Base-by-base conservation (phyloP, 2,797 vertebrate species). In the Poeciliopsis gracilis region DNA sequence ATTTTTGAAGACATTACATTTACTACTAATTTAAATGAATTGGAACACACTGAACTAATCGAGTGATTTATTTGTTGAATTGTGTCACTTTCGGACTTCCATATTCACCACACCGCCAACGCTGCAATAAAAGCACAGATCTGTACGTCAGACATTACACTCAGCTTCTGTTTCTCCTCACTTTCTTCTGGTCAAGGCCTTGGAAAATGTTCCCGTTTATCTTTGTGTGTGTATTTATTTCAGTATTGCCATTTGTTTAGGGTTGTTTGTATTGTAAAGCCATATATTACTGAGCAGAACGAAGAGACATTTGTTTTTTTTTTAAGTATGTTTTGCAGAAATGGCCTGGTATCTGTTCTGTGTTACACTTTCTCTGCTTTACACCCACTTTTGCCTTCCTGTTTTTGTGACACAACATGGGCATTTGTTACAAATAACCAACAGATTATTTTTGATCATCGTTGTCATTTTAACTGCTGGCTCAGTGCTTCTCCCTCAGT, bases 141-240 rank as follows among this genome's bases (percentile, higher is more conserved):
- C 23, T 75, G 47, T 46, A n/a, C 11, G 45, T 46, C 61, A 73
- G 33, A 66, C 81, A 11, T 28, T 57, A 55, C 79, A 33, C 76
- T 70, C 63, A 67, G 77, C 75, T 90, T 81, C 57, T 69, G 76
- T 70, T 30, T 23, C 72, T n/a, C 59, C 66, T 78, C 76, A 57
- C 63, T 72, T 57, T 88, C 74, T 79, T 89, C 71, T 61, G 66
- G 74, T 86, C 75, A 63, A 74, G 82, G 80, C 80, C 86, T 84
- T 83, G 59, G 75, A 79, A 51, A 38, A 82, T 55, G 71, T 88
- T 88, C 89, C 75, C 71, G 12, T 77, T 53, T 71, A 78, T 82
- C 76, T 73, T 59, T 61, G 72, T 88, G 55, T 75, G 73, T 78
- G 82, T 87, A 92, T 90, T 91, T 93, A 90, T 92, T 94, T 93